These are phyloP conservation scores for Ptychochromis oligacanthus DNA, from an alignment of 2,113 vertebrate genomes.

Conservation along the genomic window DNA sequence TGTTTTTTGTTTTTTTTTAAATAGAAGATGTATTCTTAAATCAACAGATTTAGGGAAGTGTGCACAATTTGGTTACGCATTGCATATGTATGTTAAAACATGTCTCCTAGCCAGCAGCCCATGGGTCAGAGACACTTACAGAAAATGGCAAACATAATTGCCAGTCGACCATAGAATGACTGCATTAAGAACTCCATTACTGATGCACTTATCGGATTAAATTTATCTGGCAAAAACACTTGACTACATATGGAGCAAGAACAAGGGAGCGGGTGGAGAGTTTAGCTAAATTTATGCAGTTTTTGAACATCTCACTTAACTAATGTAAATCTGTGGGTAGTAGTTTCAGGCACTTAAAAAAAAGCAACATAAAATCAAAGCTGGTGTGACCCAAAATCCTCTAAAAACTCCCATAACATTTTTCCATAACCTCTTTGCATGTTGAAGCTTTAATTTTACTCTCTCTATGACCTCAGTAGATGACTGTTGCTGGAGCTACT, in stretches of 20 bases:
- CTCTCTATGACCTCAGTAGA: background rate
- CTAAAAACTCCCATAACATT: background rate
- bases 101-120: background rate
- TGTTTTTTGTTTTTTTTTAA: slow-evolving; percentile 6
- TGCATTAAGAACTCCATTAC: background rate
- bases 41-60: slow-evolving; percentile 10
- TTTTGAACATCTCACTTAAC: background rate
- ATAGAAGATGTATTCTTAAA: background rate
- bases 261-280: background rate
- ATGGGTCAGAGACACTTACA: background rate
- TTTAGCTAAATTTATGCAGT: background rate
- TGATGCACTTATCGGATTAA: background rate
- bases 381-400: background rate
- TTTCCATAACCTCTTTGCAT: slow-evolving; percentile 3
- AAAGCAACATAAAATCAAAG: background rate
- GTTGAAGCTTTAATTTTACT: background rate
- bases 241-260: background rate
- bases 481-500: slow-evolving; percentile 33
- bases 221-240: background rate
- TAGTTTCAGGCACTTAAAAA: background rate
- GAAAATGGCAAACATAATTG: slow-evolving; percentile 1
- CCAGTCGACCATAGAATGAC: no score
- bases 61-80: slow-evolving; percentile 5
- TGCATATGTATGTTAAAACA: slow-evolving; percentile 9
- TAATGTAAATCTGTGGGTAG: background rate